A percentile compares a stretch with the other conserved stretches of the same genome.
These are phyloP conservation scores for Pammene fasciana DNA, from an alignment of 2,888 invertebrate species.

Conservation along the genomic window DNA sequence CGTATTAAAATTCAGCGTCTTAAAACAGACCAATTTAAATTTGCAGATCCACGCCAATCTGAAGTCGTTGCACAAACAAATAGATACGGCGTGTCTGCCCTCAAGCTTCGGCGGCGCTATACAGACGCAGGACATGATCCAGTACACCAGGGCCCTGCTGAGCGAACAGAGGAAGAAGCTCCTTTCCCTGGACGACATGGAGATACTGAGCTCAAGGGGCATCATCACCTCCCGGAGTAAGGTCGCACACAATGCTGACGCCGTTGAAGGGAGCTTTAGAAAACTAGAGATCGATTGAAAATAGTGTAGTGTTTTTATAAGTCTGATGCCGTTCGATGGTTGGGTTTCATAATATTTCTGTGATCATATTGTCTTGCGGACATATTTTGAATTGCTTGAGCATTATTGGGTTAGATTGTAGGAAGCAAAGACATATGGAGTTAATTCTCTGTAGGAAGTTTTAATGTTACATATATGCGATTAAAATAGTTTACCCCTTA, in stretches of 20 bases:
- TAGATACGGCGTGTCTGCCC: slow-evolving; percentile 87
- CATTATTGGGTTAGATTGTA: too few relatives aligned
- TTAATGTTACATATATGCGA: too few relatives aligned
- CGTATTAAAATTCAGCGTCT: neutral
- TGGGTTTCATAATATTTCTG: neutral
- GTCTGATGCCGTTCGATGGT: slow-evolving; percentile 13
- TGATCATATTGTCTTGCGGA: too few relatives aligned
- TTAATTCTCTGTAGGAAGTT: too few relatives aligned
- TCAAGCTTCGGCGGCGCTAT: slow-evolving; percentile 88
- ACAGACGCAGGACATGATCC: slow-evolving; percentile 88
- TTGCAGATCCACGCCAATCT: slow-evolving; percentile 83
- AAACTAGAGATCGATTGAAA: slow-evolving; percentile 86
- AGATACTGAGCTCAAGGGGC: slow-evolving; percentile 85
- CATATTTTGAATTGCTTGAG: too few relatives aligned
- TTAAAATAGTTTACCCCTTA: too few relatives aligned
- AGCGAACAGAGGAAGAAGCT: slow-evolving; percentile 83
- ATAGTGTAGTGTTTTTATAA: slow-evolving; percentile 27
- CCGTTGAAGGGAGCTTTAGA: slow-evolving; percentile 86
- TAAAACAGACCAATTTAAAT: neutral
- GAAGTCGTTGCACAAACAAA: slow-evolving; percentile 82
- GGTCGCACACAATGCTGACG: slow-evolving; percentile 61
- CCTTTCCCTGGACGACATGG: slow-evolving; percentile 85
- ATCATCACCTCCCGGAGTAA: slow-evolving; percentile 64
- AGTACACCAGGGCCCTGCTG: slow-evolving; percentile 86
- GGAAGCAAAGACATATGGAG: too few relatives aligned